phyloP scores from a whole-genome alignment of 2,113 vertebrate species.

The Bostrychus sinensis region DNA sequence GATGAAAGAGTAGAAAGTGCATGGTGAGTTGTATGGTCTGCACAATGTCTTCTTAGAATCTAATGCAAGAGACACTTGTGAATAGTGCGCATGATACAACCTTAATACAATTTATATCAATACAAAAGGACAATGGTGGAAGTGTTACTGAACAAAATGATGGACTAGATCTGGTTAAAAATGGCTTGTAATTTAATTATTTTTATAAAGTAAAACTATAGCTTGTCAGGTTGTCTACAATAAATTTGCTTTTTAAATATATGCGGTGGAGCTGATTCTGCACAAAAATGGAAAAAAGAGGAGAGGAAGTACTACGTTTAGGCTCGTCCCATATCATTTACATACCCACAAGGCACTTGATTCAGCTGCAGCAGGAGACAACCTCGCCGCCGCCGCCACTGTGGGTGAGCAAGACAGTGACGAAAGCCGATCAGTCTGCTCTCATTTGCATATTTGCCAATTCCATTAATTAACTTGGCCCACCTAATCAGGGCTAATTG shows the following conservation, averaged over 20 bases:
- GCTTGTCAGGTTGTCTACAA: neutral
- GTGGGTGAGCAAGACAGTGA: conserved; percentile 61
- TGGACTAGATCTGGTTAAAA: neutral
- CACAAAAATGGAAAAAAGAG: conserved; percentile 36
- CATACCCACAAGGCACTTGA: conserved; percentile 75
- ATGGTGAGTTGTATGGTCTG: conserved; percentile 54
- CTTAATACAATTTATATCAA: conserved; percentile 56
- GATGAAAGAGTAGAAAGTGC: conserved; percentile 61
- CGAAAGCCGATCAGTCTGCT: conserved; percentile 74
- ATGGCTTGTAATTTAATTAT: conserved; percentile 4
- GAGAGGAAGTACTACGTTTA: conserved; percentile 53
- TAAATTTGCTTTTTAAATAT: conserved; percentile 23
- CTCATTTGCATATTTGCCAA: conserved; percentile 84
- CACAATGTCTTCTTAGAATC: conserved; percentile 69
- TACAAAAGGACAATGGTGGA: conserved; percentile 45
- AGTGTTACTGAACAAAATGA: conserved; percentile 40
- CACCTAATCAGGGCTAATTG: conserved; percentile 92
- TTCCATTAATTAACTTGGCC: conserved; percentile 86
- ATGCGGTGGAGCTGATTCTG: conserved; percentile 15
- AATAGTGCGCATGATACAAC: conserved; percentile 50
- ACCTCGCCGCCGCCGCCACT: conserved; percentile 19
- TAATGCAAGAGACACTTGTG: conserved; percentile 57
- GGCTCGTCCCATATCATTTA: conserved; percentile 77
- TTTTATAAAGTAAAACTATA: conserved; percentile 10
- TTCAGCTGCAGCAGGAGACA: conserved; percentile 56